Evolutionary conservation across 2,888 invertebrate species (phyloP), one percentile per base, ranked within the genome.

Genomic region (Cacoxenus indagator): DNA sequence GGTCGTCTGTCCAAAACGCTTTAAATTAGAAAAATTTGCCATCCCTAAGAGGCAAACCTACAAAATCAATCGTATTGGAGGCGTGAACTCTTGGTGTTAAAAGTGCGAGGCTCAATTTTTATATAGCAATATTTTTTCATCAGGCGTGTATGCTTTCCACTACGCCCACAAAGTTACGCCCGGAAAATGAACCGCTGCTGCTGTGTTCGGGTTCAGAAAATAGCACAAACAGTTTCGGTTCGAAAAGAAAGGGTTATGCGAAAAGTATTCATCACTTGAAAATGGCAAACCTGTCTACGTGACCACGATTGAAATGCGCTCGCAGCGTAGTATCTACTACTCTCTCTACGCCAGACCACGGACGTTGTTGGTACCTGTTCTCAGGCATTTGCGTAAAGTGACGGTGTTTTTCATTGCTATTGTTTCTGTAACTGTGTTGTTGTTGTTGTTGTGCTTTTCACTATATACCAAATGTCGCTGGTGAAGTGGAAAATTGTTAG

Each of bases 401-500:
- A 37, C 14, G 37, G 5, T 37, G 37, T 4, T 37, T 54, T 24
- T 14, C 14, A 24, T 24, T 54, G 8, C 8, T 24, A 1, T 51
- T n/a, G 9, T 51, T 54, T 26, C 6, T 37, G 8, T 54, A 51
- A 6, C 9, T 24, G 14, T 19, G 22, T 8, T 37, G 27, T 29
- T 64, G 24, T 59, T 59, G 3, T 55, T 24, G 31, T 22, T n/a
- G 46, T 45, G 22, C 54, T n/a, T n/a, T n/a, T n/a, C n/a, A n/a
- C n/a, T n/a, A n/a, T n/a, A n/a, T n/a, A n/a, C n/a, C n/a, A n/a
- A n/a, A n/a, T n/a, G n/a, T n/a, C n/a, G n/a, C n/a, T n/a, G n/a
- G n/a, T n/a, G n/a, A n/a, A 37, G 61, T 54, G 17, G 45, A n/a
- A 62, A 62, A 62, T 62, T 45, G 26, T 29, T 27, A n/a, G 26